Conservation (phyloP, 2,113 vertebrate species). For the Lagenorhynchus albirostris region DNA sequence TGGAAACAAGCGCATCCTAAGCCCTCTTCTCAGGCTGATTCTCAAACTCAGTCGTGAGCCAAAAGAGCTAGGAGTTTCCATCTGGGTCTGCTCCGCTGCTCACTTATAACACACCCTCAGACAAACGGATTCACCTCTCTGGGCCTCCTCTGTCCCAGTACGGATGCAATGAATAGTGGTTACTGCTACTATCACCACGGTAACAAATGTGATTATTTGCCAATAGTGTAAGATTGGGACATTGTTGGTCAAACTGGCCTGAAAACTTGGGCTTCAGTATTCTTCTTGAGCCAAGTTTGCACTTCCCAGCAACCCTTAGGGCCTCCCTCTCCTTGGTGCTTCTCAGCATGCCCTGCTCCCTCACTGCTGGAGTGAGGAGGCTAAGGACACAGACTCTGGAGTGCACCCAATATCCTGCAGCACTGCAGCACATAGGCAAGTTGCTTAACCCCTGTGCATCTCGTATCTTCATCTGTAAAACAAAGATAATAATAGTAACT, state of each 20-base stretch:
- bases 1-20: neutral
- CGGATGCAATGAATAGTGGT: accelerated
- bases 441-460: neutral
- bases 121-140: neutral
- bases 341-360: neutral
- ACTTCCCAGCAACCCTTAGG: neutral
- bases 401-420: neutral
- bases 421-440: neutral
- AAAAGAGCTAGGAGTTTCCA: neutral
- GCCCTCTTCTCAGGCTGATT: neutral
- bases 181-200: too few species aligned
- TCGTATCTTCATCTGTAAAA: neutral
- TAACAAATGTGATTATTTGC: neutral
- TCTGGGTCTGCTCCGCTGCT: neutral
- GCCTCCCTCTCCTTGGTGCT: neutral
- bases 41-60: neutral
- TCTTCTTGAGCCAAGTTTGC: neutral
- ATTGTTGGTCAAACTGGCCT: neutral
- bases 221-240: neutral
- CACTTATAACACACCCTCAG: neutral
- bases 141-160: neutral
- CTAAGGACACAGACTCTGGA: neutral
- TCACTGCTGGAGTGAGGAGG: neutral
- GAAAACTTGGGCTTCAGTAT: neutral
- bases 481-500: neutral